These are phyloP conservation scores for Margarornis squamiger DNA, from an alignment of 2,797 vertebrate genomes.

Conservation along the genomic window DNA sequence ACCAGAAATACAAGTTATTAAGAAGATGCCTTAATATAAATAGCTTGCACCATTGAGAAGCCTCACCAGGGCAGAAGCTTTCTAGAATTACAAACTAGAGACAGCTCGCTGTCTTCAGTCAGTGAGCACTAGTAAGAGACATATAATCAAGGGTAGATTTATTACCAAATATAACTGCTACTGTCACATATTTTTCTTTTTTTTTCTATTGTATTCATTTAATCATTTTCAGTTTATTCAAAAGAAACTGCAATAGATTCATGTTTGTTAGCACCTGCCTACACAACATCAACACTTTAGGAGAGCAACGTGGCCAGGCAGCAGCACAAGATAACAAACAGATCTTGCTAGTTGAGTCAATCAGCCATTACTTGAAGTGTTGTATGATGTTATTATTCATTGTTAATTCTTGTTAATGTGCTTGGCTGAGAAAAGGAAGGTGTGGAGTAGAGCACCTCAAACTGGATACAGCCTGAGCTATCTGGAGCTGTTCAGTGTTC, in stretches of 20 bases:
- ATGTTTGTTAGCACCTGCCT: slow-evolving; percentile 36
- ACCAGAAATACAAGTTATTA: background rate
- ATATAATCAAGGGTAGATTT: background rate
- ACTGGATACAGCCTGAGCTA: background rate
- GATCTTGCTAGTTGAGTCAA: background rate
- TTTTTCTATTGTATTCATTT: background rate
- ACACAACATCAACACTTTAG: background rate
- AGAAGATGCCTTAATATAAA: background rate
- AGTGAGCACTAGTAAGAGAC: background rate
- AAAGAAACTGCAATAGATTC: background rate
- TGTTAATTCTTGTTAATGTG: background rate
- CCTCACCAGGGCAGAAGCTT: background rate
- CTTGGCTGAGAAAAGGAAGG: background rate
- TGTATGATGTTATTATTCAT: background rate
- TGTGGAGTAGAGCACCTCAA: background rate
- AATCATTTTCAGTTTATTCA: slow-evolving; percentile 14
- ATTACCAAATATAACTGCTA: background rate
- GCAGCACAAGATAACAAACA: background rate
- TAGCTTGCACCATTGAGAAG: background rate
- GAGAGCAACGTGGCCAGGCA: background rate
- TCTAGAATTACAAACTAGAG: background rate
- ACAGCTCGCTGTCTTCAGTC: background rate
- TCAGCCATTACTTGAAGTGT: background rate
- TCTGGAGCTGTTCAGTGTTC: background rate
- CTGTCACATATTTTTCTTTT: background rate